A percentile compares a stretch with the other conserved stretches of the same genome.
Conservation (phyloP, 64 coral and sea anemone genomes). For the Stylophora pistillata region DNA sequence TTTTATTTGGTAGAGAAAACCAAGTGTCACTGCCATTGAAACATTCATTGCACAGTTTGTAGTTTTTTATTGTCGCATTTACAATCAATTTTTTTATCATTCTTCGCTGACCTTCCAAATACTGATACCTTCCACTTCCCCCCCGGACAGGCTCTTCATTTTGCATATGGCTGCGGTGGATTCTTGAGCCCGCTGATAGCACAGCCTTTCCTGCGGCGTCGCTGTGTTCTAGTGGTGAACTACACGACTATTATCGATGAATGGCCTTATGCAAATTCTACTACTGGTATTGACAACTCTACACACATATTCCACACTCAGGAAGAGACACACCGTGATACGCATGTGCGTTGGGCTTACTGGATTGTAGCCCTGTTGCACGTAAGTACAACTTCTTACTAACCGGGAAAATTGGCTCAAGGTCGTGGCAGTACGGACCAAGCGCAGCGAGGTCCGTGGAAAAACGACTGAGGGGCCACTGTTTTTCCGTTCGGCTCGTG, state of each 20-base stretch:
- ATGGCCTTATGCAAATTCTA: constrained; percentile 86
- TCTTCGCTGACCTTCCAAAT: background rate
- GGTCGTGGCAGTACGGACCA: too few relatives aligned
- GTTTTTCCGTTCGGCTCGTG: too few relatives aligned
- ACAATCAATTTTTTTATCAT: background rate
- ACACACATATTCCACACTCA: constrained; percentile 75
- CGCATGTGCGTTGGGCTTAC: constrained; percentile 89
- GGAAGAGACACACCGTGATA: constrained; percentile 79
- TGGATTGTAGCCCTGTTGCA: constrained; percentile 88
- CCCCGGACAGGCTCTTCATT: constrained; percentile 86
- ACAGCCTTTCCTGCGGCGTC: constrained; percentile 70
- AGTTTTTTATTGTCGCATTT: too few relatives aligned
- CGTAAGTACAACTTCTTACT: constrained; percentile 38
- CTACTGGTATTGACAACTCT: constrained; percentile 68
- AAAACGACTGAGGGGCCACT: too few relatives aligned
- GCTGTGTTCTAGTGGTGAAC: constrained; percentile 81
- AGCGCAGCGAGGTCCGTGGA: too few relatives aligned
- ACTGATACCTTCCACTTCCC: background rate
- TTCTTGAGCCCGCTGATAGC: constrained; percentile 82
- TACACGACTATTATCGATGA: constrained; percentile 90
- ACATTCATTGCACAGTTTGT: too few relatives aligned
- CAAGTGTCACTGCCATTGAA: too few relatives aligned
- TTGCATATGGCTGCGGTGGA: constrained; percentile 79
- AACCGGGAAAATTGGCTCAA: too few relatives aligned
- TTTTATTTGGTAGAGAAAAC: too few relatives aligned